Conservation (phyloP, 2,888 invertebrate species). For the Lomographa bimaculata region DNA sequence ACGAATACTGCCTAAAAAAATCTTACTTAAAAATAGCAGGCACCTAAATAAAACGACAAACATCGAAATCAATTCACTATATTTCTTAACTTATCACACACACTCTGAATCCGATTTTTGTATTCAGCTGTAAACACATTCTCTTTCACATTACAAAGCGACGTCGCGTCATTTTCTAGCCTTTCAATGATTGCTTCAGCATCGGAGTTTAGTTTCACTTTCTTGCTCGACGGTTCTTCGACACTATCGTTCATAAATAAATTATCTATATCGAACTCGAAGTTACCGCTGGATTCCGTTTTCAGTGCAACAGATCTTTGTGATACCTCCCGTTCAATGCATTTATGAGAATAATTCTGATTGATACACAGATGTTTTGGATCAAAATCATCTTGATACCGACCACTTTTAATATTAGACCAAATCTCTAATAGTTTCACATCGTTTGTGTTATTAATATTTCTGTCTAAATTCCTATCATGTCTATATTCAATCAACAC, state of each 20-base stretch:
- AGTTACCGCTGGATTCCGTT: constrained; percentile 42
- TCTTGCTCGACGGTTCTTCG: constrained; percentile 60
- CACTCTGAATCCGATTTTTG: constrained; percentile 48
- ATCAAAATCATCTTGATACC: constrained; percentile 7
- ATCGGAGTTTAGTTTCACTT: constrained; percentile 49
- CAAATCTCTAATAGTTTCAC: constrained; percentile 39
- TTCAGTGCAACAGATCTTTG: constrained; percentile 1
- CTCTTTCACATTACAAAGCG: constrained; percentile 50
- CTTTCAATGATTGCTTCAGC: constrained; percentile 48
- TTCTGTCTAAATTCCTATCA: constrained; percentile 37
- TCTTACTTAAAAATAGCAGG: no score
- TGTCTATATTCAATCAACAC: constrained; percentile 30
- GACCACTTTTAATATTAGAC: constrained; percentile 32
- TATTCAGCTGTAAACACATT: constrained; percentile 46
- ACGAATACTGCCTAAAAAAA: no score
- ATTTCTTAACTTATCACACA: constrained; percentile 57
- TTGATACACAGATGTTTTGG: constrained; percentile 4
- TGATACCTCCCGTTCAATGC: constrained; percentile 24
- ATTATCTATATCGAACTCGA: constrained; percentile 59
- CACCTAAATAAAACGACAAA: no score
- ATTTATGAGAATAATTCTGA: constrained; percentile 27
- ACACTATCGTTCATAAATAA: constrained; percentile 51
- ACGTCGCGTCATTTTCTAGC: constrained; percentile 52
- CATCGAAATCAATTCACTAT: constrained; percentile 46
- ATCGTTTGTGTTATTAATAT: constrained; percentile 42